Conservation (phyloP, 2,113 vertebrate genomes). For the Micronycteris hirsuta region DNA sequence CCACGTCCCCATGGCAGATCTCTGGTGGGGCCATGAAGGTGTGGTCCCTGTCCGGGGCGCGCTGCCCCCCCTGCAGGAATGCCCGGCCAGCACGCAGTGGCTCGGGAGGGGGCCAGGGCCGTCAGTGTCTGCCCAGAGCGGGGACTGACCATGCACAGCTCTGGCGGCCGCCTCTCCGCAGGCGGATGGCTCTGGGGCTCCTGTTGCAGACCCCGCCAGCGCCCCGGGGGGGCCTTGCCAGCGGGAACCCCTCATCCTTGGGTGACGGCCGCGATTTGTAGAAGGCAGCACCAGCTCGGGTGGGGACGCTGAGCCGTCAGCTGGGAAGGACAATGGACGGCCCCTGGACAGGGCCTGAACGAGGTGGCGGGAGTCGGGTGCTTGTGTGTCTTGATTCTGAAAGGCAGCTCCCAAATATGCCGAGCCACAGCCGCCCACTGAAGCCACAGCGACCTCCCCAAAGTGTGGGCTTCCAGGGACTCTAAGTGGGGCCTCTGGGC, state of each 20-base stretch:
- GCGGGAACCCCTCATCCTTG: not conserved
- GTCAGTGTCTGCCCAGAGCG: accelerated
- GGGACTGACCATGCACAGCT: not conserved
- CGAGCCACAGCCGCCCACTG: not conserved
- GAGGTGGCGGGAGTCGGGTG: accelerated
- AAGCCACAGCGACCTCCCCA: not conserved
- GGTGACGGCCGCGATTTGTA: too few species aligned
- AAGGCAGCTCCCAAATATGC: not conserved
- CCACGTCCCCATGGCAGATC: accelerated
- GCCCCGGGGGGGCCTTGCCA: not conserved
- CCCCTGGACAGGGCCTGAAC: not conserved
- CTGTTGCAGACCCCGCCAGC: not conserved
- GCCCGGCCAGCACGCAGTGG: too few species aligned
- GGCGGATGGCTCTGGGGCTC: accelerated
- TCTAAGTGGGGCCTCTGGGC: not conserved
- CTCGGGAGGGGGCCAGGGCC: accelerated
- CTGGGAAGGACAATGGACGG: too few species aligned
- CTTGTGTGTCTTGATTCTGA: accelerated
- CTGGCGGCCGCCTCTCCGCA: accelerated
- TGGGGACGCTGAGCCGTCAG: not conserved
- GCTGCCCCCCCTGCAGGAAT: accelerated
- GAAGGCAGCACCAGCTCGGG: not conserved
- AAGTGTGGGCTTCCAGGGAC: not conserved
- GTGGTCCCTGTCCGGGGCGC: not conserved
- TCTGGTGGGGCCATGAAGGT: not conserved